These are phyloP conservation scores for Vollenhovia emeryi DNA, from an alignment of 1,140 invertebrate species.

Conservation along the genomic window DNA sequence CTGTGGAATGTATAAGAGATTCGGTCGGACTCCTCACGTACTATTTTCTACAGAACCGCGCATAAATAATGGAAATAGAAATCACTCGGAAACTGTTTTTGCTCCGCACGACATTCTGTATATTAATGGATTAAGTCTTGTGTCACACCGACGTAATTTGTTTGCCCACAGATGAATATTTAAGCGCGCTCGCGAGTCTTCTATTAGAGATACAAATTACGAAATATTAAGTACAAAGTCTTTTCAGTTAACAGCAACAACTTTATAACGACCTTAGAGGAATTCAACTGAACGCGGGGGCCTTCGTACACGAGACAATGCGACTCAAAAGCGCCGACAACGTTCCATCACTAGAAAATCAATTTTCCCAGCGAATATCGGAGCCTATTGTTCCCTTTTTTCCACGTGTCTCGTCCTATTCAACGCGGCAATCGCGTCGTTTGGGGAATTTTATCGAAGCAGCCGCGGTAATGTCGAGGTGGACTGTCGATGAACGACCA, in stretches of 20 bases:
- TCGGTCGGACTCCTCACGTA: neutral
- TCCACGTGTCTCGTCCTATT: constrained; percentile 46
- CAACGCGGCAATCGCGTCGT: constrained; percentile 61
- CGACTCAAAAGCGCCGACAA: constrained; percentile 53
- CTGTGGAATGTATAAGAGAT: constrained; percentile 25
- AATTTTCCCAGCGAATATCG: constrained; percentile 71
- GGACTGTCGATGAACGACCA: constrained; percentile 57
- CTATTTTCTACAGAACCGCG: neutral
- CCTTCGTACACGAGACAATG: neutral
- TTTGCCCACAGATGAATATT: neutral
- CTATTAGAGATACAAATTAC: neutral
- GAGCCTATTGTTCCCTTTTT: constrained; percentile 57
- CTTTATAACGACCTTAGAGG: neutral
- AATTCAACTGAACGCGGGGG: neutral
- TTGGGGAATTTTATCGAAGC: constrained; percentile 64
- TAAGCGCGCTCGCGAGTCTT: neutral
- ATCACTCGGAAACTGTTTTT: constrained; percentile 8
- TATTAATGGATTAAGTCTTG: neutral
- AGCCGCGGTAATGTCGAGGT: constrained; percentile 25
- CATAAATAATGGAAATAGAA: constrained; percentile 27
- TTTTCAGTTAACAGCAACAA: neutral
- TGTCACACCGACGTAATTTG: neutral
- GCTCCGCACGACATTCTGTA: neutral
- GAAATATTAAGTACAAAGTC: neutral
- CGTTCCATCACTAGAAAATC: constrained; percentile 59